These are phyloP conservation scores for Onychomys arenicola DNA, from an alignment of 2,797 vertebrate species.

Conservation along the genomic window DNA sequence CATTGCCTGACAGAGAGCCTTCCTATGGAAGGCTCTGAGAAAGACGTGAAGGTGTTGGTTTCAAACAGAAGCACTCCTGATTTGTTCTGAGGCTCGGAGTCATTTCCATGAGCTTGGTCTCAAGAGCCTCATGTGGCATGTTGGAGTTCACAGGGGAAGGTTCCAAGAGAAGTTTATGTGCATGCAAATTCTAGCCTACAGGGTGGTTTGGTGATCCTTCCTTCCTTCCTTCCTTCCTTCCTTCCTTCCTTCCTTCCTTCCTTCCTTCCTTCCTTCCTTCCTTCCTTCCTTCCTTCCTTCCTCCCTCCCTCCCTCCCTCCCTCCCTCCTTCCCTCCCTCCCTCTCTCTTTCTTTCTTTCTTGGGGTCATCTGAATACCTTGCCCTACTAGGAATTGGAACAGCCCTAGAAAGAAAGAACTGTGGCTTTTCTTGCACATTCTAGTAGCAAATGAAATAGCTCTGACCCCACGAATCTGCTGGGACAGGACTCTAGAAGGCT, in stretches of 20 bases:
- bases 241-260: fast-evolving
- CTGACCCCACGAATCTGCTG: background rate
- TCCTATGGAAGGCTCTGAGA: background rate
- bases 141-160: background rate
- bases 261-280: fast-evolving
- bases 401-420: too few species aligned
- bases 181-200: constrained; percentile 1
- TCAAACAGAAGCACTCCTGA: constrained; percentile 2
- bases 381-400: background rate
- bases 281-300: too few species aligned
- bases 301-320: too few species aligned
- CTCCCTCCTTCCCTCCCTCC: background rate
- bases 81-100: background rate
- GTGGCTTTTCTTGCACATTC: background rate
- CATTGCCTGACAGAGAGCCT: background rate
- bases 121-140: background rate
- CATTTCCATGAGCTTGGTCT: background rate
- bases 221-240: background rate
- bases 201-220: background rate
- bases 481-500: background rate
- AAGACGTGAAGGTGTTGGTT: constrained; percentile 48
- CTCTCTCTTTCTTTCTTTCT: background rate
- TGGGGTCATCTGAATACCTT: background rate
- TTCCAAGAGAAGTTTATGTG: background rate
- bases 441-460: background rate